Evolutionary conservation across 2,888 invertebrate genomes (phyloP).

Genomic region (Microctonus hyperodae): DNA sequence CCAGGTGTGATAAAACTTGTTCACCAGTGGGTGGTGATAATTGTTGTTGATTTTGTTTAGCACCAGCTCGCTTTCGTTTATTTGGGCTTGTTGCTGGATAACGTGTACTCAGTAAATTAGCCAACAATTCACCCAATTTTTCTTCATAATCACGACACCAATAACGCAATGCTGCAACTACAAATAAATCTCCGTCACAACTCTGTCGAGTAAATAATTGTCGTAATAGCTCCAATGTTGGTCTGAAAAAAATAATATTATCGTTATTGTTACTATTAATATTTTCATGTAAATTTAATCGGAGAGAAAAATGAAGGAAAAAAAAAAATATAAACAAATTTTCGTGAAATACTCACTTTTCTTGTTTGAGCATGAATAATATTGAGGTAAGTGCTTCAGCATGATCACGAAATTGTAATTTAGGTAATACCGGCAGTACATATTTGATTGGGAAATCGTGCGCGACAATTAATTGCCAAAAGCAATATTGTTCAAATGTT

Average conservation of each 20-base stretch:
- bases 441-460: constrained; percentile 94
- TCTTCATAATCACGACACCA: constrained; percentile 96
- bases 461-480: constrained; percentile 95
- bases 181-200: constrained; percentile 82
- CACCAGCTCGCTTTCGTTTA: constrained; percentile 83
- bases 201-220: constrained; percentile 81
- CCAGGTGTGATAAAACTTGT: constrained; percentile 90
- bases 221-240: constrained; percentile 84
- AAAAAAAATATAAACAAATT: too few relatives aligned
- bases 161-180: constrained; percentile 88
- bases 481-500: constrained; percentile 95
- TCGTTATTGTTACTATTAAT: not conserved
- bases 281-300: constrained; percentile 10
- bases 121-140: constrained; percentile 82
- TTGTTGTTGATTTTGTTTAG: constrained; percentile 73
- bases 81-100: constrained; percentile 90
- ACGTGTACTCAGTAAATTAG: constrained; percentile 79
- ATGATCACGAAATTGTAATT: constrained; percentile 83
- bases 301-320: constrained; percentile 25
- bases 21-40: constrained; percentile 81
- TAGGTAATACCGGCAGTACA: constrained; percentile 79
- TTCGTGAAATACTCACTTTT: constrained; percentile 68
- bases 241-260: constrained; percentile 63
- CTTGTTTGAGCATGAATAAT: constrained; percentile 89
- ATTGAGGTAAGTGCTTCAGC: constrained; percentile 93